These are phyloP conservation scores for Barnardius zonarius DNA, from an alignment of 2,113 vertebrate species.

Conservation along the genomic window DNA sequence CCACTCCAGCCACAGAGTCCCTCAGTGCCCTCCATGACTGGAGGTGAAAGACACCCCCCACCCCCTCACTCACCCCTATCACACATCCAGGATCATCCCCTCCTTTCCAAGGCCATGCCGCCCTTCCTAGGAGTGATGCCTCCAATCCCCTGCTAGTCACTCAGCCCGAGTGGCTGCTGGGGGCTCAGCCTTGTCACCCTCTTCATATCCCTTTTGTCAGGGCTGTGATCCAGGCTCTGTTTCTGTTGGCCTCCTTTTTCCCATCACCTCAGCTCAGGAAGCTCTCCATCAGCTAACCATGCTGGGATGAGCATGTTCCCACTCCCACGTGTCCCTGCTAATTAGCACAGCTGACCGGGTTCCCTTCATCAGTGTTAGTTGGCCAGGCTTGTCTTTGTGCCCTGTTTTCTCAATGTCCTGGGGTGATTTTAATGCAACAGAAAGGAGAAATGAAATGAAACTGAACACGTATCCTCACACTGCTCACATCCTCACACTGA, in stretches of 20 bases:
- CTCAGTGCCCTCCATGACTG: accelerated
- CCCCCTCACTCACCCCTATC: accelerated
- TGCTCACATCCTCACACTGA: neutral
- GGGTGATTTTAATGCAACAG: neutral
- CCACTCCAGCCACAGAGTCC: neutral
- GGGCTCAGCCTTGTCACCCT: neutral
- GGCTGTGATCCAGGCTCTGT: neutral
- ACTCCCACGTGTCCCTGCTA: neutral
- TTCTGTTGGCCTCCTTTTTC: neutral
- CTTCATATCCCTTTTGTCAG: neutral
- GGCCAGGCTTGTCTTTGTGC: neutral
- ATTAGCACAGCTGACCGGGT: neutral
- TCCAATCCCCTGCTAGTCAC: accelerated
- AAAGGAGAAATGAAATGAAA: neutral
- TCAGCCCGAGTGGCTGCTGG: accelerated
- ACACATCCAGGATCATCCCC: accelerated
- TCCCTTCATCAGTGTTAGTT: neutral
- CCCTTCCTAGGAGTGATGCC: accelerated
- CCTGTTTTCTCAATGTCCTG: neutral
- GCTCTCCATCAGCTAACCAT: neutral
- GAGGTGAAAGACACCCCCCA: no score
- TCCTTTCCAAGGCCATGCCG: neutral
- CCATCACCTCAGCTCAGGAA: neutral
- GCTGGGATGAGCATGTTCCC: neutral
- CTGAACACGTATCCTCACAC: accelerated